These are phyloP conservation scores for Rhagonycha fulva DNA, from an alignment of 2,888 invertebrate species.

Conservation along the genomic window DNA sequence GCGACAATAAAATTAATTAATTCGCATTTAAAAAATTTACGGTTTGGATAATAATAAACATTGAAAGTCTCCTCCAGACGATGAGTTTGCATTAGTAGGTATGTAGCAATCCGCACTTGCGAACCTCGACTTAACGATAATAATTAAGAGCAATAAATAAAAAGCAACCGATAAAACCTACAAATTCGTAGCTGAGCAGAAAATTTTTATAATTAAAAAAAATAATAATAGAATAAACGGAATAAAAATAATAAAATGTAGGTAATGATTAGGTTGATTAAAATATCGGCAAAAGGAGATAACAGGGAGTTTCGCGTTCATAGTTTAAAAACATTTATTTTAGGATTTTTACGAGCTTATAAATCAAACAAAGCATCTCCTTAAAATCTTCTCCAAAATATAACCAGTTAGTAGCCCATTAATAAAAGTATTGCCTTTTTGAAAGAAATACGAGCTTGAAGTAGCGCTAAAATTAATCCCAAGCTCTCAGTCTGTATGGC, in stretches of 20 bases:
- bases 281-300: not conserved
- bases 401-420: constrained; percentile 7
- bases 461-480: constrained; percentile 22
- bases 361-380: constrained; percentile 1
- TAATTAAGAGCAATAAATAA: not conserved
- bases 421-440: constrained; percentile 16
- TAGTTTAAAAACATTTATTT: not conserved
- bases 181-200: not conserved
- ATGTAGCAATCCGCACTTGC: not conserved
- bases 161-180: not conserved
- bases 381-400: constrained; percentile 5
- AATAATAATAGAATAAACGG: not conserved
- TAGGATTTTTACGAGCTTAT: not conserved
- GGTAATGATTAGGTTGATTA: not conserved
- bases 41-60: not conserved
- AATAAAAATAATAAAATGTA: not conserved
- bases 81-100: too few relatives aligned
- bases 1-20: not conserved
- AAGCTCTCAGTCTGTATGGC: constrained; percentile 9
- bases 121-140: not conserved
- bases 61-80: too few relatives aligned
- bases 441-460: constrained; percentile 15
- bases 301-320: not conserved
- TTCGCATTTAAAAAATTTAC: not conserved
- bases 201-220: not conserved